A percentile compares a stretch with the other conserved stretches of the same genome.
phyloP scores from a whole-genome alignment of 1,140 invertebrate genomes.

The Ericerus pela region DNA sequence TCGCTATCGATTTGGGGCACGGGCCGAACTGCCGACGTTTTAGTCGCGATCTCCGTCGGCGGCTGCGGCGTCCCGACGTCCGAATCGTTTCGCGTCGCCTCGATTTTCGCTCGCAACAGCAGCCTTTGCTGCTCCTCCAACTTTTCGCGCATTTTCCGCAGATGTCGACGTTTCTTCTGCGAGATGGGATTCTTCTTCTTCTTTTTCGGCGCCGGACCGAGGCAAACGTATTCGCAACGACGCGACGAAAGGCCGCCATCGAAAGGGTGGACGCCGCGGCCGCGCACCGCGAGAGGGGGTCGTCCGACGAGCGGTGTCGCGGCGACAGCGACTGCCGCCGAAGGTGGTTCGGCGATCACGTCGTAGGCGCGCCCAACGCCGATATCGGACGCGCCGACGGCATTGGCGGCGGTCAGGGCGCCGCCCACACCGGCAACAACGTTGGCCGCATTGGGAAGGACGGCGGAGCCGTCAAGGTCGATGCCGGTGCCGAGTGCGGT shows the following conservation, averaged over 20 bases:
- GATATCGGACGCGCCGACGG: too few species aligned
- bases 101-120: not conserved
- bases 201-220: not conserved
- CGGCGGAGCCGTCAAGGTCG: too few species aligned
- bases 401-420: too few species aligned
- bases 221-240: too few species aligned
- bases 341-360: too few species aligned
- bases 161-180: not conserved
- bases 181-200: conserved; percentile 5
- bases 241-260: too few species aligned
- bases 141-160: not conserved
- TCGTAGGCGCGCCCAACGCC: too few species aligned
- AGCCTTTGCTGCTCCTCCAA: not conserved
- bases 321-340: not conserved
- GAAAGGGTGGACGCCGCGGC: too few species aligned
- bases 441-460: too few species aligned
- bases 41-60: not conserved
- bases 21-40: not conserved
- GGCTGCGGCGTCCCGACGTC: not conserved
- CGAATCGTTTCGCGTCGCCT: not conserved
- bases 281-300: not conserved
- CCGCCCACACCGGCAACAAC: too few species aligned
- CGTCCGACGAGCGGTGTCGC: not conserved
- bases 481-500: too few species aligned
- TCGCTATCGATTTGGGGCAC: not conserved